A percentile compares a stretch with the other conserved stretches of the same genome.
phyloP scores from a whole-genome alignment of 2,113 vertebrate genomes.

The Agelaius phoeniceus region DNA sequence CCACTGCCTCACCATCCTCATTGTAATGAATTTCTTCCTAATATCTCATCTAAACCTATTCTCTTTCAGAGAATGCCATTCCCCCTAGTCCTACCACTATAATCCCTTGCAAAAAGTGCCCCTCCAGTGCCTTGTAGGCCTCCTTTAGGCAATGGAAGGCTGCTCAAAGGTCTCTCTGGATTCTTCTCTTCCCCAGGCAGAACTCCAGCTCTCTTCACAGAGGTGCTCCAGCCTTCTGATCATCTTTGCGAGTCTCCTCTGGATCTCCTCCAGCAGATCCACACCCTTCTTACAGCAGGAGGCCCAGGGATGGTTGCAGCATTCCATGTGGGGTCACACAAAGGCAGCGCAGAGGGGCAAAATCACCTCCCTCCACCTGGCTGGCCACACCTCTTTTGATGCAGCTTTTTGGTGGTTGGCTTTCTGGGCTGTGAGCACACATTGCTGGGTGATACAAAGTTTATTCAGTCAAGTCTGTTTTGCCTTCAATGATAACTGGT shows the following conservation, averaged over 20 bases:
- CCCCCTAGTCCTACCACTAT: rapidly evolving
- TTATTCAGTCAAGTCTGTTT: not conserved
- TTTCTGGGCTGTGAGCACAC: not conserved
- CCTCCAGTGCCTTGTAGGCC: not conserved
- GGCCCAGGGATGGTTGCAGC: not conserved
- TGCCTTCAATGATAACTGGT: not conserved
- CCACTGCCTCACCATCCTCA: not conserved
- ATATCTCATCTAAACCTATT: not conserved
- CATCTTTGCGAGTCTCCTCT: not conserved
- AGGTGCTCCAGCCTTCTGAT: not conserved
- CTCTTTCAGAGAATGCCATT: not conserved
- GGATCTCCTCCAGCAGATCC: not conserved
- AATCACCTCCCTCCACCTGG: not conserved
- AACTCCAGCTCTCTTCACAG: not conserved
- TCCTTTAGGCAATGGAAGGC: not conserved
- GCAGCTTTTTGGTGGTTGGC: not conserved
- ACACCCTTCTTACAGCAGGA: not conserved
- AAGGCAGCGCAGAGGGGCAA: not conserved
- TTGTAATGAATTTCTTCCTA: not conserved
- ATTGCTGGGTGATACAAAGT: rapidly evolving
- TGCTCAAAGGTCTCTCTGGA: not conserved
- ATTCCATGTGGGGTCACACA: rapidly evolving
- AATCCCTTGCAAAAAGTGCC: too few relatives aligned
- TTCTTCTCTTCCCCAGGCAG: not conserved
- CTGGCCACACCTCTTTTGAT: rapidly evolving